Percentiles rank a stretch among this genome's conserved stretches.
Evolutionary conservation across 2,797 vertebrate genomes (phyloP).

Genomic region (Arrhamphus sclerolepis): DNA sequence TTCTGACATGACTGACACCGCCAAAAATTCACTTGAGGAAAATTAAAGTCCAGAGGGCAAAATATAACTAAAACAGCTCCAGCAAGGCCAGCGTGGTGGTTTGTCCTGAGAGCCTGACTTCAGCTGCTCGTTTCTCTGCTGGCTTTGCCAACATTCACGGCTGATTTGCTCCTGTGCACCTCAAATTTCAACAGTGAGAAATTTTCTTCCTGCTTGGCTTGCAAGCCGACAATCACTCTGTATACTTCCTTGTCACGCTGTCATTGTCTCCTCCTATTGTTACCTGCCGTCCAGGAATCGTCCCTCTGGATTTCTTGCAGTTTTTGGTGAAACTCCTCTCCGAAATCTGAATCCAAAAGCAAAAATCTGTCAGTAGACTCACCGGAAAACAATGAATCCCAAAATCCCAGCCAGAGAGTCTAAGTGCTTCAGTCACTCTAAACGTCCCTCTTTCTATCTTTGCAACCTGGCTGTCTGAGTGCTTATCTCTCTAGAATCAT

Average conservation of each 20-base stretch:
- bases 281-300: neutral
- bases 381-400: neutral
- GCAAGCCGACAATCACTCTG: slow-evolving; percentile 6
- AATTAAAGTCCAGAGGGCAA: neutral
- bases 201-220: slow-evolving; percentile 7
- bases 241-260: slow-evolving; percentile 12
- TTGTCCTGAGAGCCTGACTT: slow-evolving; percentile 1
- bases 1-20: slow-evolving; percentile 45
- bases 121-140: slow-evolving; percentile 11
- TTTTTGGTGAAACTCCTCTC: slow-evolving; percentile 11
- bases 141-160: slow-evolving; percentile 27
- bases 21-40: neutral
- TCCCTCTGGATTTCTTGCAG: slow-evolving; percentile 7
- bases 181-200: neutral
- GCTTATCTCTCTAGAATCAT: slow-evolving; percentile 29
- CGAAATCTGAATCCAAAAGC: slow-evolving; percentile 14
- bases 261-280: slow-evolving; percentile 7
- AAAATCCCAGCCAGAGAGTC: slow-evolving; percentile 17
- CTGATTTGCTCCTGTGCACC: slow-evolving; percentile 1
- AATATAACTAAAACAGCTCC: neutral
- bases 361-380: slow-evolving; percentile 10
- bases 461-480: slow-evolving; percentile 31
- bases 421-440: slow-evolving; percentile 19
- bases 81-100: neutral
- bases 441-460: slow-evolving; percentile 36